Evolutionary conservation across 2,113 vertebrate genomes (phyloP), one percentile per base, ranked within the genome.

Genomic region (Garra rufa): DNA sequence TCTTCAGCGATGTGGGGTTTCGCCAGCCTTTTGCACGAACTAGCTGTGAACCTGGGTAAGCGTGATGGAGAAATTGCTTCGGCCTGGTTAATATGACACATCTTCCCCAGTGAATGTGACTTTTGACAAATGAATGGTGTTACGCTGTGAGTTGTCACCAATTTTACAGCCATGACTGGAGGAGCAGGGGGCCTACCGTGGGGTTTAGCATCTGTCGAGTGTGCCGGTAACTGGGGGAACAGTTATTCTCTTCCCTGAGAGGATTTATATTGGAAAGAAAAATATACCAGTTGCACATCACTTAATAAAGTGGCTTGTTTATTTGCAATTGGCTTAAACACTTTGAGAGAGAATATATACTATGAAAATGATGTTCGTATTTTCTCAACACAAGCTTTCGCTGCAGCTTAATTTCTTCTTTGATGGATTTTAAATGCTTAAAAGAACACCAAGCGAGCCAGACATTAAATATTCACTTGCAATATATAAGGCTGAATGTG

Each of bases 51-150:
- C 88, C 89, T 88, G 88, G 43, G 67, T 65, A 21, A 69, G 83
- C 55, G 5, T n/a, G 82, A 82, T 87, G 90, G 89, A 87, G 73
- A 91, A 88, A 89, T 17, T 57, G 86, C 86, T 90, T 89, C 76
- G 50, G 92, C 88, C 87, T 81, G 55, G 88, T 88, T 92, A 92
- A 91, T 90, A 89, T 90, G 90, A 91, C 89, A 87, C 82, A 75
- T 90, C 88, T 82, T 90, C 87, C 81, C 84, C 67, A 24, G 69
- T 79, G 79, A 90, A 89, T 91, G 91, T 90, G 88, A 92, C 91
- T 91, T 91, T 92, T 91, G 90, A 92, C 88, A 92, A 92, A 92
- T 91, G 87, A 90, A 88, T 85, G 81, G 82, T 85, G 86, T 90
- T 91, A 91, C 30, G 82, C 87, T 80, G 88, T 85, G 83, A 87